Percentiles rank a stretch among this genome's conserved stretches.
phyloP scores from a whole-genome alignment of 2,113 vertebrate genomes.

The Burhinus oedicnemus region DNA sequence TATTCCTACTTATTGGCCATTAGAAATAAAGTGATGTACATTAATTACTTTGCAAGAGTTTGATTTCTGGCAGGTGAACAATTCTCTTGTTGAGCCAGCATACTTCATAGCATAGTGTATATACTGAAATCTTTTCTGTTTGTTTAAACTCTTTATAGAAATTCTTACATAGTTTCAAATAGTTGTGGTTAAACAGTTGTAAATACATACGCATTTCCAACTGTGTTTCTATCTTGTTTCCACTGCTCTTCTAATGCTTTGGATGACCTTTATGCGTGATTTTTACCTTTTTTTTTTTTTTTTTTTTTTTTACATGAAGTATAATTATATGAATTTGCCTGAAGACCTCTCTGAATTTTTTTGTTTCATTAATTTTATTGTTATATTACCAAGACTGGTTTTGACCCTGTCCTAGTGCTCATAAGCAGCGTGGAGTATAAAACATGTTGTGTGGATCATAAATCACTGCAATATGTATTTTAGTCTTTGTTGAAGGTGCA shows the following conservation, averaged over 20 bases:
- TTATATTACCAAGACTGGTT: not conserved
- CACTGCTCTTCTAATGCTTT: not conserved
- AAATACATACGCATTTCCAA: not conserved
- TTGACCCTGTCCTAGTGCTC: not conserved
- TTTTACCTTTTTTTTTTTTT: not conserved
- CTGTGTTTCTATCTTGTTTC: not conserved
- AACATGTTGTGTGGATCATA: not conserved
- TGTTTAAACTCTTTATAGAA: slow-evolving; percentile 44
- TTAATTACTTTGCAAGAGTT: not conserved
- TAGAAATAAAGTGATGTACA: not conserved
- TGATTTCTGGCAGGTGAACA: slow-evolving; percentile 37
- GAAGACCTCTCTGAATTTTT: not conserved
- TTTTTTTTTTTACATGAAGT: not conserved
- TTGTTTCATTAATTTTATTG: not conserved
- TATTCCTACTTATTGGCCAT: not conserved
- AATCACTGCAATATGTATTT: not conserved
- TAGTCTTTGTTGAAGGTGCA: not conserved
- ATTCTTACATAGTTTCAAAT: not conserved
- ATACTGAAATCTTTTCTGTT: not conserved
- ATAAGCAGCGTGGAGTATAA: not conserved
- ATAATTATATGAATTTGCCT: not conserved
- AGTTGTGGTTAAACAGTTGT: slow-evolving; percentile 33
- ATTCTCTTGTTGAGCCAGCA: not conserved
- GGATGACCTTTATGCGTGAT: not conserved
- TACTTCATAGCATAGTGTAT: not conserved